A percentile compares a stretch with the other conserved stretches of the same genome.
Conservation (phyloP, 2,113 vertebrate genomes). For the Gambusia affinis region DNA sequence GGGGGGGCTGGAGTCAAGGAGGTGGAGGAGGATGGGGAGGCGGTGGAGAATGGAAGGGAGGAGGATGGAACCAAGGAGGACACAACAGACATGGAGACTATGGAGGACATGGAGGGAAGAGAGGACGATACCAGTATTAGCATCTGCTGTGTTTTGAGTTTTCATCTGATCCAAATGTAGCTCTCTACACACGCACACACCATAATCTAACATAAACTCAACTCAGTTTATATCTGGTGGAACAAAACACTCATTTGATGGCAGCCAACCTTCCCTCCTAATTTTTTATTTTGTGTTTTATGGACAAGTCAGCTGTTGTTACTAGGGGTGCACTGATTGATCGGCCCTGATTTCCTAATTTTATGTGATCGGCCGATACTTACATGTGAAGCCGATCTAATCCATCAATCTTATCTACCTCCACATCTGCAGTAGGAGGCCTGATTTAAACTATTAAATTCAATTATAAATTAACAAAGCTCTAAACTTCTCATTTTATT, state of each 20-base stretch:
- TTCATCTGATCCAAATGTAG: not conserved
- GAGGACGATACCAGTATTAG: constrained; percentile 65
- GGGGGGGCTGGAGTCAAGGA: constrained; percentile 32
- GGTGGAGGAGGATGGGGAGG: constrained; percentile 47
- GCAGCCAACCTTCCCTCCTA: not conserved
- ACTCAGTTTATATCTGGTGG: not conserved
- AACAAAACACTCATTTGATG: not conserved
- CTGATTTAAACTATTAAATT: too few relatives aligned
- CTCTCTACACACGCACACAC: constrained; percentile 8
- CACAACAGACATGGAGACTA: constrained; percentile 53
- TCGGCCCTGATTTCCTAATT: too few relatives aligned
- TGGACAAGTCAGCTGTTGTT: not conserved
- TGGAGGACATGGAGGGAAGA: constrained; percentile 65
- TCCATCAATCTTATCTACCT: too few relatives aligned
- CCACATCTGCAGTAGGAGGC: too few relatives aligned
- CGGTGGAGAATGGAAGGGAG: constrained; percentile 50
- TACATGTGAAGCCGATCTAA: too few relatives aligned
- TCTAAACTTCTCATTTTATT: too few relatives aligned
- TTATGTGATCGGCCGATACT: too few relatives aligned
- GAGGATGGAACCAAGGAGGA: constrained; percentile 71
- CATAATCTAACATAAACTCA: constrained; percentile 12
- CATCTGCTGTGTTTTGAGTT: not conserved
- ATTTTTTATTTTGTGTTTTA: not conserved
- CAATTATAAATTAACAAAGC: too few relatives aligned
- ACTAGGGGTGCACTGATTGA: too few relatives aligned